Percentiles rank a stretch among this genome's conserved stretches.
Conservation (phyloP, 2,888 invertebrate species). For the Andrena haemorrhoa region DNA sequence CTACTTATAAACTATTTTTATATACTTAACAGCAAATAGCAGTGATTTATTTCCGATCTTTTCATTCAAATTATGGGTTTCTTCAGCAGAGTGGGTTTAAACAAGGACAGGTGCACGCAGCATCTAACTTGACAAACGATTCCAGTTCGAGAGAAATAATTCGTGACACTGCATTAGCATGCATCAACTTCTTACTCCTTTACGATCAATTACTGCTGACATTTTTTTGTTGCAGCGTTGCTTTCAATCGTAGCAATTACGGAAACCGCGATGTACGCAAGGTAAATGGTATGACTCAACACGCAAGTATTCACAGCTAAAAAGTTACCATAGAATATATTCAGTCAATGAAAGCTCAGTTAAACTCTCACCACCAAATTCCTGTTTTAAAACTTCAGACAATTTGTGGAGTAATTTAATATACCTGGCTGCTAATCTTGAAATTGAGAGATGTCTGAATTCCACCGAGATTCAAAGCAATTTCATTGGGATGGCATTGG, state of each 20-base stretch:
- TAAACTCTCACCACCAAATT: background rate
- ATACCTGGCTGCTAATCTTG: background rate
- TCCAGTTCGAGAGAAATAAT: background rate
- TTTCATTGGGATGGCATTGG: slow-evolving; percentile 65
- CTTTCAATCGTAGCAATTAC: slow-evolving; percentile 42
- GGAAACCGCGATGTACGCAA: slow-evolving; percentile 18
- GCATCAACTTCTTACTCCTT: slow-evolving; percentile 24
- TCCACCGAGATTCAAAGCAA: slow-evolving; percentile 8
- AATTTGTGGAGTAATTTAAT: background rate
- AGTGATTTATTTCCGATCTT: too few relatives aligned
- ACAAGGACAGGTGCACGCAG: background rate
- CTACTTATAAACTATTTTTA: too few relatives aligned
- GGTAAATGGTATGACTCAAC: slow-evolving; percentile 42
- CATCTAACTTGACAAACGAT: background rate
- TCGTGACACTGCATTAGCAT: background rate
- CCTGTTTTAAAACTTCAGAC: background rate
- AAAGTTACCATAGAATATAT: slow-evolving; percentile 14
- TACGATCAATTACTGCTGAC: slow-evolving; percentile 32
- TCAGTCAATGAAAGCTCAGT: background rate
- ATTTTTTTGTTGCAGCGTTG: slow-evolving; percentile 17
- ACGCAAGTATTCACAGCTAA: slow-evolving; percentile 27
- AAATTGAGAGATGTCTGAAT: background rate
- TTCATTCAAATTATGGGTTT: too few relatives aligned
- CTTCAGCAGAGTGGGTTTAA: background rate
- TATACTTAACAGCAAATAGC: too few relatives aligned